phyloP scores from a whole-genome alignment of 2,113 vertebrate genomes.

The Sprattus sprattus region DNA sequence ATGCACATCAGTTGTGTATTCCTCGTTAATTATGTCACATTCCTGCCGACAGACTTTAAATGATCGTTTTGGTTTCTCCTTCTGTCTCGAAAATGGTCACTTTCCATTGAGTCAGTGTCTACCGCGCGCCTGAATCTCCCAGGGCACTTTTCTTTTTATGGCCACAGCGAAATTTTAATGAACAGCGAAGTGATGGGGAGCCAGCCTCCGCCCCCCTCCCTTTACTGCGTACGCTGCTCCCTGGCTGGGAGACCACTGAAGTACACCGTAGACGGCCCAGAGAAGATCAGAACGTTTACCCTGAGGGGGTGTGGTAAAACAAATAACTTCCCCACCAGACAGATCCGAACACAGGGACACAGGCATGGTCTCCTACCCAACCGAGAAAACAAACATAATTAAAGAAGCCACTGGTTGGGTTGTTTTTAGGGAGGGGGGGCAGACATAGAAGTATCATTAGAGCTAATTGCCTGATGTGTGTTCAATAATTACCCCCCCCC shows the following conservation, averaged over 20 bases:
- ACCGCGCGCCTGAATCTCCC: conserved; percentile 29
- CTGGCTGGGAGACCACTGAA: conserved; percentile 31
- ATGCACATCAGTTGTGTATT: neutral
- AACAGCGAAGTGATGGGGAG: conserved; percentile 50
- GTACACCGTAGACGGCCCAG: conserved; percentile 28
- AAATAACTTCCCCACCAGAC: conserved; percentile 10
- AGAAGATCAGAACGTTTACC: conserved; percentile 40
- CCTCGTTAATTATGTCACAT: conserved; percentile 20
- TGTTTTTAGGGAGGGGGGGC: neutral
- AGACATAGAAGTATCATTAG: conserved; percentile 47
- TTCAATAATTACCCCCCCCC: conserved; percentile 47
- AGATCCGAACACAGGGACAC: conserved; percentile 33
- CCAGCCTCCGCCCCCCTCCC: conserved; percentile 2
- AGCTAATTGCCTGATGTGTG: conserved; percentile 38
- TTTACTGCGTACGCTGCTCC: conserved; percentile 4
- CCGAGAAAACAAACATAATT: conserved; percentile 49
- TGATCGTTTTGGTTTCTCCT: conserved; percentile 33
- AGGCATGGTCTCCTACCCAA: conserved; percentile 42
- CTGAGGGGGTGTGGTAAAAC: conserved; percentile 35
- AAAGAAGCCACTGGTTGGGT: neutral
- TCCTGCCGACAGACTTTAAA: conserved; percentile 22
- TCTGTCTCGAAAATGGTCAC: conserved; percentile 35
- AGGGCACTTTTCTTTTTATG: conserved; percentile 39
- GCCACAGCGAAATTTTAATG: conserved; percentile 49
- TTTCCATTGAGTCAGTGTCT: conserved; percentile 44